phyloP scores from a whole-genome alignment of 2,797 vertebrate genomes.

The Anabas testudineus region DNA sequence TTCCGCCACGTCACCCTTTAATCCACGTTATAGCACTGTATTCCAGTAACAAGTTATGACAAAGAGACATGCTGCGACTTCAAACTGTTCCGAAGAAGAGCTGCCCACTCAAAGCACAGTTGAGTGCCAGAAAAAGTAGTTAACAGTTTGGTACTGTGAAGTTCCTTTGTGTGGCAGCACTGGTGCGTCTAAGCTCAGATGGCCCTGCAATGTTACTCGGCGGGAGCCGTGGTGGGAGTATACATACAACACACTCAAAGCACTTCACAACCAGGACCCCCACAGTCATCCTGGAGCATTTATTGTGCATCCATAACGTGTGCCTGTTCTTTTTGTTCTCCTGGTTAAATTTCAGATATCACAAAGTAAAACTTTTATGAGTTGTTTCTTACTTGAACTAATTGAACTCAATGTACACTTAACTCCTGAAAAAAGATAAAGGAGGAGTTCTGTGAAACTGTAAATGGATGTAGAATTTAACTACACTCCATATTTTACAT shows the following conservation, averaged over 20 bases:
- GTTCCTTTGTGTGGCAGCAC: conserved; percentile 68
- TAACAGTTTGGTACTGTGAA: conserved; percentile 71
- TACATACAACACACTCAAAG: conserved; percentile 65
- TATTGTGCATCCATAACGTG: conserved; percentile 38
- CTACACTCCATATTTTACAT: too few species aligned
- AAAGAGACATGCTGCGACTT: conserved; percentile 65
- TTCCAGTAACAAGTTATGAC: conserved; percentile 54
- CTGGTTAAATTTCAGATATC: conserved; percentile 22
- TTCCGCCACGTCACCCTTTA: conserved; percentile 27
- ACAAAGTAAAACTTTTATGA: conserved; percentile 27
- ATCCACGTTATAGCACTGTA: conserved; percentile 43
- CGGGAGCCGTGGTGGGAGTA: conserved; percentile 73
- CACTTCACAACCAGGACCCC: conserved; percentile 71
- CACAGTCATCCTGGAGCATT: conserved; percentile 57
- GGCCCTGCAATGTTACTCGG: conserved; percentile 64
- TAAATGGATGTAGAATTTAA: too few species aligned
- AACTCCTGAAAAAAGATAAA: too few species aligned
- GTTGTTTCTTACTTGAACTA: conserved; percentile 1
- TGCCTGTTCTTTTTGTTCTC: conserved; percentile 41
- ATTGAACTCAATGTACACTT: not conserved
- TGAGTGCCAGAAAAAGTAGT: conserved; percentile 68
- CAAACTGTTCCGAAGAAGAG: conserved; percentile 66
- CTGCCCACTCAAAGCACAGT: conserved; percentile 72
- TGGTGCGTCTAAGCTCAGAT: conserved; percentile 76
- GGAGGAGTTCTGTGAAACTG: too few species aligned